Percentiles rank a stretch among this genome's conserved stretches.
Evolutionary conservation across 2,797 vertebrate genomes (phyloP).

Genomic region (Myotis findleyi): DNA sequence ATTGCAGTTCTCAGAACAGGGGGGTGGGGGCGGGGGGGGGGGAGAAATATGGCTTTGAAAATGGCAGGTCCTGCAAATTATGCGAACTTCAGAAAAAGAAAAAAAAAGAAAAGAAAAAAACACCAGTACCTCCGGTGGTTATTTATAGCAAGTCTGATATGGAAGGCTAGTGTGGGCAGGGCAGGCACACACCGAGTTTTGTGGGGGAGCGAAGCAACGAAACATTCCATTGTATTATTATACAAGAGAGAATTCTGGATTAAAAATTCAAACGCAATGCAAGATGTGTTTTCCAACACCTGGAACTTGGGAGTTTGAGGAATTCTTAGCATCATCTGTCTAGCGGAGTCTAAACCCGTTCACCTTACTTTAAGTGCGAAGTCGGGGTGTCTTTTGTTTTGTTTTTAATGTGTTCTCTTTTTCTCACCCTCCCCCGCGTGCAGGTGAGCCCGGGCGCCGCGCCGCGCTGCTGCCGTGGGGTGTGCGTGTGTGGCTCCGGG

Average conservation of each 20-base stretch:
- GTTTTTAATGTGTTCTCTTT: no score
- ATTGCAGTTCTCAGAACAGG: constrained; percentile 72
- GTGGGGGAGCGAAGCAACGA: neutral
- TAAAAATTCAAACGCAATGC: neutral
- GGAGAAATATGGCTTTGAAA: constrained; percentile 72
- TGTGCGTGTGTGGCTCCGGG: neutral
- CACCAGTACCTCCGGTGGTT: constrained; percentile 64
- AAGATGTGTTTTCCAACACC: neutral
- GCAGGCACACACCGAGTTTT: neutral
- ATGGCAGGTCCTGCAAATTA: constrained; percentile 80
- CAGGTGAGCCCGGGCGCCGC: accelerated
- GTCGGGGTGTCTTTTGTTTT: neutral
- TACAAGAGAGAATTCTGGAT: neutral
- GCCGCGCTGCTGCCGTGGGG: no score
- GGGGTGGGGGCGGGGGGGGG: neutral
- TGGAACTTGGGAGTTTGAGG: neutral
- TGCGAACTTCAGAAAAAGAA: constrained; percentile 55
- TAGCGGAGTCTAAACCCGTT: neutral
- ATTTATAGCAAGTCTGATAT: constrained; percentile 68
- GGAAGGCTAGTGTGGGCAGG: neutral
- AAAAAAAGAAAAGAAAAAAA: neutral
- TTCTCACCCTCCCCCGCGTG: neutral
- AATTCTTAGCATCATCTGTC: neutral
- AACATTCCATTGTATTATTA: neutral
- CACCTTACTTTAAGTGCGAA: neutral